These are phyloP conservation scores for Aotus griseimembra DNA, from an alignment of 2,797 vertebrate species.

Conservation along the genomic window DNA sequence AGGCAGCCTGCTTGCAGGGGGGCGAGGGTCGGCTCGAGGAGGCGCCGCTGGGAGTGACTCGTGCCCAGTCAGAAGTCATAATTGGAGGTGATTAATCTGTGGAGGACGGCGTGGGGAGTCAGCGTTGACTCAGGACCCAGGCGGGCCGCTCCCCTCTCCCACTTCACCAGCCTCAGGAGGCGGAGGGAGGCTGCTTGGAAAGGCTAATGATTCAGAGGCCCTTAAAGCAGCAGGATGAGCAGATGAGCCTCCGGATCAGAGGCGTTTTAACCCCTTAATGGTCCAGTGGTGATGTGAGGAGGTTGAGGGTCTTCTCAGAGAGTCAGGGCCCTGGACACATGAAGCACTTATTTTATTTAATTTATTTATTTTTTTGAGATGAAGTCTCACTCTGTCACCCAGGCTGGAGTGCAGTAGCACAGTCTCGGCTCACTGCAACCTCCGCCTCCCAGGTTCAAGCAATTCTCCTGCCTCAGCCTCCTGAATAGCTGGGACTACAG, in stretches of 20 bases:
- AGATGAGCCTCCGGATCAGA: not conserved
- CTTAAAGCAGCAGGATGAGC: not conserved
- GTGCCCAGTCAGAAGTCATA: constrained; percentile 1
- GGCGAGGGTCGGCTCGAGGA: not conserved
- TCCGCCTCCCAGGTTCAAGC: not conserved
- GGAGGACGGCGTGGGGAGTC: constrained; percentile 27
- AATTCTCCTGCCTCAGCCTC: not conserved
- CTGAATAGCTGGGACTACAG: not conserved
- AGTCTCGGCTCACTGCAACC: not conserved
- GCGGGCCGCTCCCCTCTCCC: not conserved
- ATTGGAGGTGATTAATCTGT: constrained; percentile 59
- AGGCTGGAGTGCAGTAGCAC: not conserved
- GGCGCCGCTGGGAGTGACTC: not conserved
- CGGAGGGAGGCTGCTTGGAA: not conserved
- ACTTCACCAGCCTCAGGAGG: not conserved
- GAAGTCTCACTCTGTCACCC: not conserved
- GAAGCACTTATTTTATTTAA: not conserved
- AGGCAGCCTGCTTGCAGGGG: not conserved
- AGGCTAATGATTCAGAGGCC: constrained; percentile 53
- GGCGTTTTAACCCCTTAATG: not conserved
- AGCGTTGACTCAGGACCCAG: constrained; percentile 60
- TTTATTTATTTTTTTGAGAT: not conserved
- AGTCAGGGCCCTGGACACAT: not conserved
- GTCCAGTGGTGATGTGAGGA: not conserved
- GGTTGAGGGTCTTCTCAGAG: not conserved